Conservation (phyloP, 30 jellyfish, hydroid and myxozoan species). For the Aurelia aurita complex sp. Pacific region DNA sequence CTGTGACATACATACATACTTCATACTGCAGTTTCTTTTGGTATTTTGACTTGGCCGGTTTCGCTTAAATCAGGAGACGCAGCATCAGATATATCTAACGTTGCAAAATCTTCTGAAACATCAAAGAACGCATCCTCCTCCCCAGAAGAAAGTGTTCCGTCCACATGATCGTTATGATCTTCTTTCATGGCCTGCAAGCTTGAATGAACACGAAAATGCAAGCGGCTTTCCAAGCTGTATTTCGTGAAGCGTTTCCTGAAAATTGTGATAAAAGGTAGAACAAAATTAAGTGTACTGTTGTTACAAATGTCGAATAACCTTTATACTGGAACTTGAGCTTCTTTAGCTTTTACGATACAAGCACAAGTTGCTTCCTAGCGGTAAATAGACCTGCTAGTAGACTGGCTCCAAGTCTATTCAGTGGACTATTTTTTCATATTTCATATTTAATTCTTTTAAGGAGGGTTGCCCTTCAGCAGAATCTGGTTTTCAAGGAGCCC, state of each 20-base stretch:
- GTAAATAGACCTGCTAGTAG: too few species aligned
- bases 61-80: neutral
- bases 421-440: too few species aligned
- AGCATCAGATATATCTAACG: constrained; percentile 4
- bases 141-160: constrained; percentile 1
- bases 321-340: too few species aligned
- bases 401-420: too few species aligned
- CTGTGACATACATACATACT: too few species aligned
- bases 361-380: too few species aligned
- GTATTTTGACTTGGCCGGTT: neutral
- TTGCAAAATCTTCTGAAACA: constrained; percentile 32
- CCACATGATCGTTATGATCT: constrained; percentile 11
- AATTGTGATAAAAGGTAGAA: neutral
- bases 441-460: too few species aligned
- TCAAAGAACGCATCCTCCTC: constrained; percentile 74
- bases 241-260: constrained; percentile 74
- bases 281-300: too few species aligned
- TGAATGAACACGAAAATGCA: constrained; percentile 91
- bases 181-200: constrained; percentile 74
- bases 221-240: constrained; percentile 86
- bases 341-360: too few species aligned
- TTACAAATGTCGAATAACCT: too few species aligned
- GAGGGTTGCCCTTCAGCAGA: too few species aligned
- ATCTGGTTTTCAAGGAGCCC: too few species aligned
- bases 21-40: constrained; percentile 45